Evolutionary conservation across 1,140 invertebrate species (phyloP).

Genomic region (Tetramorium parvispinum): DNA sequence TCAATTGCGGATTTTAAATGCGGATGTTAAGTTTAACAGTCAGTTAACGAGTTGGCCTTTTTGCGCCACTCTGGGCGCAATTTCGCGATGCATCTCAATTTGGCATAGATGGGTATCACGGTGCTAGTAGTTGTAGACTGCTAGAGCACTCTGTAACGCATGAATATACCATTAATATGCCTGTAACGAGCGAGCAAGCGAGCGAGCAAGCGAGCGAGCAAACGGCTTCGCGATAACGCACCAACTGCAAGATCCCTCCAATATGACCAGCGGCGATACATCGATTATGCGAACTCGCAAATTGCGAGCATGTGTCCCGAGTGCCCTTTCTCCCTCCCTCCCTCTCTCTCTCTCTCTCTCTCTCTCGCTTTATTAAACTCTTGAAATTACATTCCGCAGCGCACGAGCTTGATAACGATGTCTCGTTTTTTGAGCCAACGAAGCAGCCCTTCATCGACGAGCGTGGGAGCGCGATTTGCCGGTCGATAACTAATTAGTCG

Average conservation of each 20-base stretch:
- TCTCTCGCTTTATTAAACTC: slow-evolving; percentile 35
- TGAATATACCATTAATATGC: slow-evolving; percentile 51
- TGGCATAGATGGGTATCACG: neutral
- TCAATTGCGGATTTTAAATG: neutral
- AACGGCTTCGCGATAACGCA: slow-evolving; percentile 42
- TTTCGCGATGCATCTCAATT: slow-evolving; percentile 1
- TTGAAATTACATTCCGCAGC: slow-evolving; percentile 49
- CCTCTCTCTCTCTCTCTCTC: neutral
- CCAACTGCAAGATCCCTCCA: slow-evolving; percentile 20
- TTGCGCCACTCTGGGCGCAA: neutral
- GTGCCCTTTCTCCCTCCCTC: neutral
- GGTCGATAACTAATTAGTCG: slow-evolving; percentile 57
- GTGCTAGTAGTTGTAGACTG: neutral
- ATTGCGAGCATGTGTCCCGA: slow-evolving; percentile 34
- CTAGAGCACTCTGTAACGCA: slow-evolving; percentile 17
- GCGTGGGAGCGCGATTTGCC: slow-evolving; percentile 1
- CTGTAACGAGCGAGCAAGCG: slow-evolving; percentile 37
- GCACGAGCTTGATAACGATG: slow-evolving; percentile 10
- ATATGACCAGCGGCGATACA: slow-evolving; percentile 58
- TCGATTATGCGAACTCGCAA: slow-evolving; percentile 58
- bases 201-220: slow-evolving; percentile 40
- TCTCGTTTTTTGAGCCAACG: slow-evolving; percentile 27
- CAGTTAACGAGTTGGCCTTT: too few relatives aligned
- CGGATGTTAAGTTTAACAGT: neutral
- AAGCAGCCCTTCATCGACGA: slow-evolving; percentile 2